Base-by-base conservation (phyloP, 2,113 vertebrate species). In the Natator depressus region DNA sequence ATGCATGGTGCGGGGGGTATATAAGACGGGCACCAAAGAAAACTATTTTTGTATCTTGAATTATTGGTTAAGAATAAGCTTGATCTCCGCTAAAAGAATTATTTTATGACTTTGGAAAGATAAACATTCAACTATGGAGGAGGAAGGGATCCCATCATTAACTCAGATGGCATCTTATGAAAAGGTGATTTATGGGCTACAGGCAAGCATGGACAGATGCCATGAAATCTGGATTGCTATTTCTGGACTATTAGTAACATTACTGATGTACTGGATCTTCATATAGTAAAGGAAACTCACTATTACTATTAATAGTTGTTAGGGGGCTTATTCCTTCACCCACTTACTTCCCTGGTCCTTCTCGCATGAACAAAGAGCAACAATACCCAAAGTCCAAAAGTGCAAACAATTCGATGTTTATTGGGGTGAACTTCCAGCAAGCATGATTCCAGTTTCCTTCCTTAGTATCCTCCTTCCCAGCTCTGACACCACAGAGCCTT, bases 141-240 rank as follows among this genome's bases (percentile, higher is more conserved):
- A 53, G 92, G 95, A 96, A 96, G 87, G 87, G 95, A 97, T 98
- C 53, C 27, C 54, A 42, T 90, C 88, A 97, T 96, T 94, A 95
- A 82, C 92, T 97, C 22, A 2, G 93, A 96, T 95, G 89, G 49
- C 62, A 84, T 85, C 86, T 94, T 91, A 93, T 65, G 90, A 85
- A 96, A 95, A 97, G 96, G 94, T 97, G 96, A 92, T 97, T 96
- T 96, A 96, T 97, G 96, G 97, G 94, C 95, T 97, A 72, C 50
- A 88, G 94, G 95, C 89, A 91, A 96, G 94, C 96, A 89, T 27
- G n/a, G 91, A 87, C 2, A n/a, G 62, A 83, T 89, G 27, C 82
- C 93, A 89, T 83, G 86, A 83, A 93, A 89, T 80, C 95, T 75
- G 94, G 20, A 38, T 17, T 24, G 54, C 50, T 57, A 0, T 80